Conservation (phyloP, 2,113 vertebrate species). For the Steatornis caripensis region DNA sequence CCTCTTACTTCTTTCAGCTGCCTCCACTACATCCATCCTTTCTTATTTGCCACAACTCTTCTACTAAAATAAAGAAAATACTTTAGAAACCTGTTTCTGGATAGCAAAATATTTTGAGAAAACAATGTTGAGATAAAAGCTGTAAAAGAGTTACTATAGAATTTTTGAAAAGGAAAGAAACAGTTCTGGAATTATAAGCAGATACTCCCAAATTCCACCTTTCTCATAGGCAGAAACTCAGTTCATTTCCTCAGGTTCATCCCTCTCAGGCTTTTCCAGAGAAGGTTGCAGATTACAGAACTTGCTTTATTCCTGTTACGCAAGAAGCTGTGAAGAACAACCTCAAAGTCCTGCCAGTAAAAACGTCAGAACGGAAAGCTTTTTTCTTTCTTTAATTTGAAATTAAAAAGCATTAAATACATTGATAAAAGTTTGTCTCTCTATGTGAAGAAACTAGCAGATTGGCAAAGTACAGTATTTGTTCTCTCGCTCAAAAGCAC, state of each 20-base stretch:
- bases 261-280: background rate
- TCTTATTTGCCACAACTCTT: background rate
- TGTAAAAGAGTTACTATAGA: background rate
- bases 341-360: background rate
- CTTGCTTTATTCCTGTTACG: background rate
- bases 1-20: background rate
- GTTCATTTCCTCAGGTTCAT: background rate
- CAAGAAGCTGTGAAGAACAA: too few relatives aligned
- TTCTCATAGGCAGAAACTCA: background rate
- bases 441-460: background rate
- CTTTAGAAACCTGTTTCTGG: background rate
- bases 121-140: background rate
- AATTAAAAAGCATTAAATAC: background rate
- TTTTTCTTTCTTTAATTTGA: background rate
- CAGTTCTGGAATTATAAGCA: background rate
- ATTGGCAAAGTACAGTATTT: background rate
- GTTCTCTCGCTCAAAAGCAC: background rate
- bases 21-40: background rate
- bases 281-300: background rate
- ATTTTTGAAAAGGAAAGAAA: background rate
- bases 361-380: too few relatives aligned
- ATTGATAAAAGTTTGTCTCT: background rate
- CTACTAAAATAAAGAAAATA: background rate
- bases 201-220: background rate
- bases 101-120: background rate